Conservation (phyloP, 2,797 vertebrate genomes). For the Lepilemur septentrionalis region DNA sequence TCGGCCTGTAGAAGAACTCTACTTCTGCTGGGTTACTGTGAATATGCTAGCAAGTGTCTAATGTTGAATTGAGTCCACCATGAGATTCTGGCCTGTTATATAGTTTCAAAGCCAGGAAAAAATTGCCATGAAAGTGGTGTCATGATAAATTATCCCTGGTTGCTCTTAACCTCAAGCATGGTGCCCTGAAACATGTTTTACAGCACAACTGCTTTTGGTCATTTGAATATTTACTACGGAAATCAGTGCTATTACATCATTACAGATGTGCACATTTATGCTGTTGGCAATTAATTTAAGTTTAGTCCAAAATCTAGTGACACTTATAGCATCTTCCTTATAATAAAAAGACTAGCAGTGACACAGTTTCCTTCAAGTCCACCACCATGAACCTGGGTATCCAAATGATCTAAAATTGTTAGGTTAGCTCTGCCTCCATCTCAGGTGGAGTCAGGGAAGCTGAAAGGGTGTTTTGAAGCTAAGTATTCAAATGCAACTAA, state of each 20-base stretch:
- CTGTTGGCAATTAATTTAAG: neutral
- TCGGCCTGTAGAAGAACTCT: neutral
- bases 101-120: neutral
- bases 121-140: neutral
- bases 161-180: neutral
- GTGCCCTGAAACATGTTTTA: neutral
- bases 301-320: neutral
- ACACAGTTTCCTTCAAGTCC: conserved; percentile 21
- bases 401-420: neutral
- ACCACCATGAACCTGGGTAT: neutral
- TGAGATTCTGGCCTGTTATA: neutral
- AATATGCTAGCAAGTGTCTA: neutral
- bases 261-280: neutral
- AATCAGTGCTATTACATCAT: neutral
- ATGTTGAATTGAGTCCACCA: neutral
- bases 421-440: neutral
- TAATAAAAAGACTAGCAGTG: conserved; percentile 9
- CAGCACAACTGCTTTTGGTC: neutral
- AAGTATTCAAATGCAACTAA: neutral
- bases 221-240: neutral
- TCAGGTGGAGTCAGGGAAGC: neutral
- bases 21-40: neutral
- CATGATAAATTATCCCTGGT: neutral
- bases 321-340: neutral
- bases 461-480: neutral